These are phyloP conservation scores for Odocoileus virginianus DNA, from an alignment of 2,113 vertebrate genomes.

Conservation along the genomic window DNA sequence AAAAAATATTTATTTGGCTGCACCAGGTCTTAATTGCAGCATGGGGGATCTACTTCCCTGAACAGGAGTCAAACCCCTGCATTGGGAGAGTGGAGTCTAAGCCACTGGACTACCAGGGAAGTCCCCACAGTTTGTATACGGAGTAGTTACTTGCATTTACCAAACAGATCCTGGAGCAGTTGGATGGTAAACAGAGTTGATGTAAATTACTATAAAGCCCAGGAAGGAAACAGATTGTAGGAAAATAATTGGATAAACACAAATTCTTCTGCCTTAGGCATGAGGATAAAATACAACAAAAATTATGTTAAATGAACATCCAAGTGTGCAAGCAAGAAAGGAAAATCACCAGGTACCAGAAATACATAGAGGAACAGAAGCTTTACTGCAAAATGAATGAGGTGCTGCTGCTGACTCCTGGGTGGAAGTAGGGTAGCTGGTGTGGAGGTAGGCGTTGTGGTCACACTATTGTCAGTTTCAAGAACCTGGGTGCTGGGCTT, in stretches of 20 bases:
- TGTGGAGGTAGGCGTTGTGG: background rate
- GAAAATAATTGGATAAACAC: background rate
- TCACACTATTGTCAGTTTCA: background rate
- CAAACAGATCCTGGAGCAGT: background rate
- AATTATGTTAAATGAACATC: background rate
- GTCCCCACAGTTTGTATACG: background rate
- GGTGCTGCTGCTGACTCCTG: no score
- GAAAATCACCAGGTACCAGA: background rate
- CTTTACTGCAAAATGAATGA: background rate
- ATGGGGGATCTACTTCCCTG: background rate
- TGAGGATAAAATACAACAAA: background rate
- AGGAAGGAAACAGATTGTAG: background rate
- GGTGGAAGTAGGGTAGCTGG: accelerated
- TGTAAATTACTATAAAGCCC: background rate
- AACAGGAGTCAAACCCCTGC: background rate
- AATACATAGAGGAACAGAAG: background rate
- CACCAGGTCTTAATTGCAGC: background rate
- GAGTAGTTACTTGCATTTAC: background rate
- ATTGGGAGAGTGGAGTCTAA: background rate
- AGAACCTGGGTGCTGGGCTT: background rate
- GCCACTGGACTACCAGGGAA: background rate
- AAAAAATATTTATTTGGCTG: background rate
- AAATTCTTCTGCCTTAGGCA: background rate
- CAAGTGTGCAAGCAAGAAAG: background rate
- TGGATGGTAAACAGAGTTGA: background rate